phyloP scores from a whole-genome alignment of 2,888 invertebrate species.

The Dasypolia templi region DNA sequence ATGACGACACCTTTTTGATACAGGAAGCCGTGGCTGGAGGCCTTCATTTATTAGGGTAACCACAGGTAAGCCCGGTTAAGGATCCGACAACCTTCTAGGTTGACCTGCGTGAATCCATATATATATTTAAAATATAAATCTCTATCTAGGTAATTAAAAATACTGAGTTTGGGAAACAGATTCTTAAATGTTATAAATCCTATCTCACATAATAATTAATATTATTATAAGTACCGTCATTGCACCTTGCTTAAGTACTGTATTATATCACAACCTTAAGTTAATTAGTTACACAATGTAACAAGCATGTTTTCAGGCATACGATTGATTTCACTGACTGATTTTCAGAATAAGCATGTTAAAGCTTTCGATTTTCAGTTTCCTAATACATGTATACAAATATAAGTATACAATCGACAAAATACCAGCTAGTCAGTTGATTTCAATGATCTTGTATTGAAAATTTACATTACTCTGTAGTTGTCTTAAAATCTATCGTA shows the following conservation, averaged over 20 bases:
- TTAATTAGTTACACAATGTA: conserved; percentile 27
- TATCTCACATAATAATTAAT: background rate
- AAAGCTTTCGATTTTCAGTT: background rate
- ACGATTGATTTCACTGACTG: conserved; percentile 6
- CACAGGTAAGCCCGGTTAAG: no score
- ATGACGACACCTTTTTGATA: background rate
- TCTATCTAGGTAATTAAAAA: conserved; percentile 2
- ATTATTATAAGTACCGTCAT: conserved; percentile 16
- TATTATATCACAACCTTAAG: conserved; percentile 63
- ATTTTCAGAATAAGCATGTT: background rate
- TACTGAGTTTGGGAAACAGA: conserved; percentile 16
- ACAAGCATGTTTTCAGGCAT: conserved; percentile 20
- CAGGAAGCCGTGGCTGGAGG: no score
- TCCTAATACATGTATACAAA: background rate
- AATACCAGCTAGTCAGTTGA: background rate
- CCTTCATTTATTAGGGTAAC: no score
- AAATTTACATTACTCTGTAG: background rate
- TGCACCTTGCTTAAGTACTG: conserved; percentile 56
- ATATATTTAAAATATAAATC: no score
- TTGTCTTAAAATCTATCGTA: conserved; percentile 10
- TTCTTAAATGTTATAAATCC: conserved; percentile 14
- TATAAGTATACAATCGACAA: no score
- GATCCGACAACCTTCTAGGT: no score
- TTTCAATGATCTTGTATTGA: background rate
- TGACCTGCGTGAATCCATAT: no score